These are phyloP conservation scores for Poeciliopsis infans DNA, from an alignment of 2,797 vertebrate species.

Conservation along the genomic window DNA sequence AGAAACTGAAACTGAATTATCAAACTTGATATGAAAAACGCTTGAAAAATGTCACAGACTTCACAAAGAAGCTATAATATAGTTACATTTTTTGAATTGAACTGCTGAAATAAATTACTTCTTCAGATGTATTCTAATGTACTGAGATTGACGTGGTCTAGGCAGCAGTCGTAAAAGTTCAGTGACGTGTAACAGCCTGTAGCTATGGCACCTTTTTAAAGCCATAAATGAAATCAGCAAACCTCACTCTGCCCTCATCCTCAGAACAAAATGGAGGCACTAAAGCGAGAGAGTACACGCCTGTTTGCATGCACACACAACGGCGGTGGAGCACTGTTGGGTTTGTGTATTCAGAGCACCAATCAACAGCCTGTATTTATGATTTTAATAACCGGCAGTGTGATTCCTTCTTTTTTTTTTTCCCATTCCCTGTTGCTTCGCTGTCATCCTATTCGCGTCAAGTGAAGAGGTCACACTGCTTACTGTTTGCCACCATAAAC, in stretches of 20 bases:
- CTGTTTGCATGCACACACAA: background rate
- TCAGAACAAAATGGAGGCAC: conserved; percentile 14
- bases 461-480: conserved; percentile 39
- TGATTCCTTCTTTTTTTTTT: background rate
- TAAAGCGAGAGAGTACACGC: conserved; percentile 9
- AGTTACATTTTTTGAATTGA: background rate
- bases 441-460: conserved; percentile 28
- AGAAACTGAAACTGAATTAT: background rate
- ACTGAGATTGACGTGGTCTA: background rate
- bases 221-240: conserved; percentile 34
- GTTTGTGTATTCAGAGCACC: conserved; percentile 21
- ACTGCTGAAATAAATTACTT: background rate
- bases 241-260: conserved; percentile 2
- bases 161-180: conserved; percentile 5
- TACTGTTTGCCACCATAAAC: conserved; percentile 24
- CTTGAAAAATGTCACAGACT: background rate
- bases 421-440: conserved; percentile 14
- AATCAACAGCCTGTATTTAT: background rate
- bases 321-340: background rate
- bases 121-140: background rate
- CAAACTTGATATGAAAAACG: background rate
- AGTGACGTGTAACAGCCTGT: background rate
- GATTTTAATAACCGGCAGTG: conserved; percentile 34
- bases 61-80: background rate
- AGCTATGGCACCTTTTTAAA: conserved; percentile 15